These are phyloP conservation scores for Portevinia maculata DNA, from an alignment of 2,888 invertebrate species.

Conservation along the genomic window DNA sequence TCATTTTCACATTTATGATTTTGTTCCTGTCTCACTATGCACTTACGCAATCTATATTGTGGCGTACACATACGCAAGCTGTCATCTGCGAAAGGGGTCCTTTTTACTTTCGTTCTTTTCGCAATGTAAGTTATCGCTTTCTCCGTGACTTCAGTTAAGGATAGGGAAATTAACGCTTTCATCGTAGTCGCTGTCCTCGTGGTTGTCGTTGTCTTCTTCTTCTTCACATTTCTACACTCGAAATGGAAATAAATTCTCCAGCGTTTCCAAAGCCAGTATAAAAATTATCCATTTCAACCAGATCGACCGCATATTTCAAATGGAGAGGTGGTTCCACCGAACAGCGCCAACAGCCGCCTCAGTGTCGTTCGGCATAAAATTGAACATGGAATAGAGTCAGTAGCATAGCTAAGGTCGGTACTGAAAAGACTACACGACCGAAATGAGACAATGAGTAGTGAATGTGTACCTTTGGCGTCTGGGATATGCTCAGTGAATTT, in stretches of 20 bases:
- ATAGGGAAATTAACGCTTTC: constrained; percentile 61
- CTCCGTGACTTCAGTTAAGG: constrained; percentile 57
- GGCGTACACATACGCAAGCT: constrained; percentile 64
- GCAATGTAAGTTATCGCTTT: constrained; percentile 59
- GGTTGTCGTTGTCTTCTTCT: background rate
- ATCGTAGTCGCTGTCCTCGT: constrained; percentile 14
- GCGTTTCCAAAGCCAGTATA: constrained; percentile 58
- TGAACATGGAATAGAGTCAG: constrained; percentile 65
- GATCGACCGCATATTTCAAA: constrained; percentile 73
- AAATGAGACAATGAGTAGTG: constrained; percentile 71
- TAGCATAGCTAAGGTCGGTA: constrained; percentile 19
- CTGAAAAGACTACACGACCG: constrained; percentile 59
- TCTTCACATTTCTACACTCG: constrained; percentile 42
- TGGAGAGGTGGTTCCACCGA: constrained; percentile 47
- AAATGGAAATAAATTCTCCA: constrained; percentile 67
- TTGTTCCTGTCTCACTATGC: constrained; percentile 49
- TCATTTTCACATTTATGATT: constrained; percentile 73
- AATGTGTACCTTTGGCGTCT: constrained; percentile 71
- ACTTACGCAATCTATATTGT: constrained; percentile 60
- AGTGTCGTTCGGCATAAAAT: constrained; percentile 62
- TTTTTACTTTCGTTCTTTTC: constrained; percentile 56
- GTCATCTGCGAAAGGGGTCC: constrained; percentile 50
- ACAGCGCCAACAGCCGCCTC: constrained; percentile 54
- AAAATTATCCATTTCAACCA: constrained; percentile 71
- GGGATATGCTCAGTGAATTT: constrained; percentile 63